Base-by-base conservation (phyloP, 2,888 invertebrate species). In the Plutella xylostella region DNA sequence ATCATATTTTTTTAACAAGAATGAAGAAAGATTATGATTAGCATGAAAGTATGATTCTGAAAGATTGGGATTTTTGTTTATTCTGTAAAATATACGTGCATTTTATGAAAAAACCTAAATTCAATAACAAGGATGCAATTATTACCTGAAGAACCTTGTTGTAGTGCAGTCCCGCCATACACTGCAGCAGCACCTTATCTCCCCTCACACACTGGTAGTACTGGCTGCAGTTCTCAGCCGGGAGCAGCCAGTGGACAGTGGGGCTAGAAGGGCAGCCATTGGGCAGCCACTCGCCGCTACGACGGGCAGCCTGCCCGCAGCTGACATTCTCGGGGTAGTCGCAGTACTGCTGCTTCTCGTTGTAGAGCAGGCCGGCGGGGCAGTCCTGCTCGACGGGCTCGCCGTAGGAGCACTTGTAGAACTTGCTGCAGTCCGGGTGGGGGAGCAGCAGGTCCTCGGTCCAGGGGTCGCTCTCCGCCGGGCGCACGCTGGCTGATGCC, bases 341-440 rank as follows among this genome's bases (percentile, higher is more conserved):
- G 53, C 91, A 90, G 52, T 84, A 77, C 61, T 63, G 63, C 12
- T 62, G 76, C 12, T 78, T 70, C 4, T 84, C 64, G 45, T 88
- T 86, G 65, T 89, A 91, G 37, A 84, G 72, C 0, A 90, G 71
- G 12, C 82, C 84, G 0, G 63, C 54, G 1, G 86, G 86, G 53
- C 91, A 91, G 0, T 60, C 57, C 57, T 86, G 85, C 53, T 87
- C 88, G 1, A 88, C 64, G 0, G 86, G 89, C 0, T 74, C 53
- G 4, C 88, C 90, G 50, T 86, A 87, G 66, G 89, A 88, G 58
- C 90, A 91, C 57, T 89, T 89, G 45, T 90, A 79, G 63, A 88
- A 91, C 58, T 85, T 88, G 46, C 87, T 73, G 59, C 90, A 91
- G 43, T 85, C 77, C 1, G 70, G 76, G 41, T 83, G 80, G 18